Conservation (phyloP, 2,888 invertebrate species). For the Pomacea canaliculata region DNA sequence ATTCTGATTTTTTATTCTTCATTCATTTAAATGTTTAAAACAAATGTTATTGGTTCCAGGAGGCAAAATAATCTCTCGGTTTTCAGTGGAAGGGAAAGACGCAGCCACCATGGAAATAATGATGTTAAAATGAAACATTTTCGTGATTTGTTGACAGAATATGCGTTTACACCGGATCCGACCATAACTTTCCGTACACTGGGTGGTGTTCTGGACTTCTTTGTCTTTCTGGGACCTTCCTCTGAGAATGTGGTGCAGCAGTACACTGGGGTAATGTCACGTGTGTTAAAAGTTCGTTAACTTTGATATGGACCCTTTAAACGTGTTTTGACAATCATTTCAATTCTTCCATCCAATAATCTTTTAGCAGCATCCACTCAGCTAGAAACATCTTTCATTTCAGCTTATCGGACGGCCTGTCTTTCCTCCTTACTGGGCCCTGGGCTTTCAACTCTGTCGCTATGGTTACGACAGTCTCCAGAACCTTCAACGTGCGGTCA, state of each 20-base stretch:
- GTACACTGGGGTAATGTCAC: conserved; percentile 57
- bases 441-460: conserved; percentile 90
- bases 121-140: too few species aligned
- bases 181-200: conserved; percentile 85
- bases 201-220: conserved; percentile 86
- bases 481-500: conserved; percentile 60
- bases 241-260: conserved; percentile 74
- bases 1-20: too few species aligned
- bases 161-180: conserved; percentile 76
- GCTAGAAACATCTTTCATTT: not conserved
- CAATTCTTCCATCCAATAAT: too few species aligned
- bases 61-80: too few species aligned
- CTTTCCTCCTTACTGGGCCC: conserved; percentile 89
- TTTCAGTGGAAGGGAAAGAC: too few species aligned
- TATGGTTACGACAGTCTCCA: conserved; percentile 69
- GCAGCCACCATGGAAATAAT: too few species aligned
- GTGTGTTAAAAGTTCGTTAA: not conserved
- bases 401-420: conserved; percentile 79
- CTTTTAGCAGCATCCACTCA: too few species aligned
- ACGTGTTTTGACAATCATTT: too few species aligned
- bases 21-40: too few species aligned
- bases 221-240: conserved; percentile 82
- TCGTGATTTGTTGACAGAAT: conserved; percentile 46
- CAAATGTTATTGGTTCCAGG: too few species aligned
- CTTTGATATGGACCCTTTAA: not conserved